Evolutionary conservation across 2,888 invertebrate genomes (phyloP), one percentile per base, ranked within the genome.

Genomic region (Rhyacophila evoluta): DNA sequence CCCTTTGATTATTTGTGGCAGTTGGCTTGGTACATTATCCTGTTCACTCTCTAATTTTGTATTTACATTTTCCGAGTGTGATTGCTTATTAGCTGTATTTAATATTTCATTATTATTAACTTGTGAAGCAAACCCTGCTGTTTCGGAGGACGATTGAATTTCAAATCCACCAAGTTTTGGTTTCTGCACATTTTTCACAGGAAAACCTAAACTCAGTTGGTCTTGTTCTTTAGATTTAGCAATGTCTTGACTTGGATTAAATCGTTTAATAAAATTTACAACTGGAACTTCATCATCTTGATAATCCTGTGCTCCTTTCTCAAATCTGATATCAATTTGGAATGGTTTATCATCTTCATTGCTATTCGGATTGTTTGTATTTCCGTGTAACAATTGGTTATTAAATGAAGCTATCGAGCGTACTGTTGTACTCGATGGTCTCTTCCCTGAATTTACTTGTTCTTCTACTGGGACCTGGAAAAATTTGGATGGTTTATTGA

Each of bases 201-300:
- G 80, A 19, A 33, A 39, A 33, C 28, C 73, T 27, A 38, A 11
- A 19, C 12, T 55, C n/a, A 70, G 39, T 70, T 74, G 74, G 33
- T 12, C 72, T 15, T 77, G 36, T 73, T 75, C 36, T 10, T 36
- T 25, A 25, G 27, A 33, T n/a, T 55, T 70, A n/a, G 25, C 12
- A 10, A 39, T 87, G 0, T 87, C 86, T 0, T 88, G 87, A 81
- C 87, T 88, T 0, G 90, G 89, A 67, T 89, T 88, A 82, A 89
- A 89, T 2, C 89, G 87, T 79, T 88, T 89, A 19, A 89, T 89
- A 82, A 90, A 89, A 29, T 87, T 86, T 70, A 87, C 85, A 0
- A 89, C 87, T 12, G 78, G 12, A 0, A 87, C 84, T 69, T 88
- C 88, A 11, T 81, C 75, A 73, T 84, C 83, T 1, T 83, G 81